Evolutionary conservation across 2,113 vertebrate species (phyloP), one percentile per base, ranked within the genome.

Genomic region (Ageneiosus marmoratus): DNA sequence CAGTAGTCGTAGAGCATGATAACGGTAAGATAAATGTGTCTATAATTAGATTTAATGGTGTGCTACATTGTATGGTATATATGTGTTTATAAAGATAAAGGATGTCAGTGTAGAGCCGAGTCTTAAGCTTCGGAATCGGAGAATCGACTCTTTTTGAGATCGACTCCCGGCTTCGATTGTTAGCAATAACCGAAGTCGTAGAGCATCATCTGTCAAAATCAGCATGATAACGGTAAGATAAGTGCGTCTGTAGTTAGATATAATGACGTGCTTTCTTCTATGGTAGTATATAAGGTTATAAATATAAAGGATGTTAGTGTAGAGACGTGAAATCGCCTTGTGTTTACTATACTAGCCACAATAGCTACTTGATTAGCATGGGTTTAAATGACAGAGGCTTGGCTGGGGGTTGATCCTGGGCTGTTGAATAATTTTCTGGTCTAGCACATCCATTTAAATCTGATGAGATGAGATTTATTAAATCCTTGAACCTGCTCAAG

Each of bases 161-260:
- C 69, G 69, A 48, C 11, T 72, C 69, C 7, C 7, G 6, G 29
- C 32, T 76, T 11, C 29, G 2, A 37, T 55, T 24, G 0, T 22
- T 55, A 9, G 29, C 20, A 55, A 76, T 37, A 55, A 37, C 32
- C 55, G 5, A 2, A 46, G 16, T 51, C 3, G 6, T 74, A 24
- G 9, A 76, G 11, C 41, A n/a, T n/a, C n/a, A n/a, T n/a, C n/a
- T n/a, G n/a, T n/a, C n/a, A n/a, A n/a, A n/a, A n/a, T n/a, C n/a
- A n/a, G n/a, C n/a, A 67, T 41, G 80, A 62, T 50, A 62, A 79
- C 67, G 86, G 86, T 87, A 82, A 84, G 79, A 55, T 51, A 9
- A 58, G 32, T 3, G 37, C 3, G 37, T n/a, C n/a, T 41, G n/a
- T n/a, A n/a, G n/a, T n/a, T n/a, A n/a, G n/a, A n/a, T n/a, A n/a